A percentile compares a stretch with the other conserved stretches of the same genome.
phyloP scores from a whole-genome alignment of 2,888 invertebrate species.

The Dysmachus trigonus region DNA sequence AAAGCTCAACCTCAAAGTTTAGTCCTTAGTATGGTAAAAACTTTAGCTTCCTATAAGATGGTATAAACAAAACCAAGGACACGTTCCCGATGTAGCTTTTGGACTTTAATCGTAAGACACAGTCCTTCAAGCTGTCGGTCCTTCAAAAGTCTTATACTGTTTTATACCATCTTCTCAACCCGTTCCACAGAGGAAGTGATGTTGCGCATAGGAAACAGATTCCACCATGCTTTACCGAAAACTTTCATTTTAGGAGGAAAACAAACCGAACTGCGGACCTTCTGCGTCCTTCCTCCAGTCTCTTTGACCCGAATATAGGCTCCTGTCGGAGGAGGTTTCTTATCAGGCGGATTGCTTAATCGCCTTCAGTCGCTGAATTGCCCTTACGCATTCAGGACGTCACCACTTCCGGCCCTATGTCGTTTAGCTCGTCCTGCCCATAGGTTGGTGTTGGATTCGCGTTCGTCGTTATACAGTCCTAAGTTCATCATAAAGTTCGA shows the following conservation, averaged over 20 bases:
- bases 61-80: too few relatives aligned
- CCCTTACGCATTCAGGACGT: background rate
- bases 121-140: background rate
- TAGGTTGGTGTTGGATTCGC: too few relatives aligned
- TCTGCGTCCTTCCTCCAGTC: background rate
- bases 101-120: background rate
- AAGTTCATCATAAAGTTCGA: background rate
- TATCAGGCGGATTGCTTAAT: background rate
- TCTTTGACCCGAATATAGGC: background rate
- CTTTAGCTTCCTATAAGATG: background rate
- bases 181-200: background rate
- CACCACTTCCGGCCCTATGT: background rate
- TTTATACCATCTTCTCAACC: background rate
- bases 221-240: constrained; percentile 43
- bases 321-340: background rate
- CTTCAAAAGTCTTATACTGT: background rate
- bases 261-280: constrained; percentile 11
- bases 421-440: background rate
- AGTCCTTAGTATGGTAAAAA: background rate
- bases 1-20: background rate
- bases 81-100: background rate
- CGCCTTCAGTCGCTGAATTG: background rate
- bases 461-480: background rate
- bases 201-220: constrained; percentile 21
- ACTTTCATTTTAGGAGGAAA: constrained; percentile 1